These are phyloP conservation scores for Stichodactyla helianthus DNA, from an alignment of 64 coral and sea anemone species.

Conservation along the genomic window DNA sequence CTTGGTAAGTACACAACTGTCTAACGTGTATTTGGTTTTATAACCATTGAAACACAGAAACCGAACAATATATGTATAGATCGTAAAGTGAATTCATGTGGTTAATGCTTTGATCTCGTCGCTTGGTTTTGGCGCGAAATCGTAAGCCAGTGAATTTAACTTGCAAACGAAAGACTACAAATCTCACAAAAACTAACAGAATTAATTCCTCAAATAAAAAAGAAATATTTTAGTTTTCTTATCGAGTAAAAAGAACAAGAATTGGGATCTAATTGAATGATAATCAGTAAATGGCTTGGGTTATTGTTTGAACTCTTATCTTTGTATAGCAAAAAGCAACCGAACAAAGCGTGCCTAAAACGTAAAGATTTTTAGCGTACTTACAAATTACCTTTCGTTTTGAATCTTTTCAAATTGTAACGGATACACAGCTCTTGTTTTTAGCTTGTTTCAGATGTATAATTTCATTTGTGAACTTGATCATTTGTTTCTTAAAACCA, in stretches of 20 bases:
- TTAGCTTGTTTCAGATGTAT: background rate
- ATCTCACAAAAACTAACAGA: background rate
- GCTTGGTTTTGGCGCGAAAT: constrained; percentile 1
- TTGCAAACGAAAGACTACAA: background rate
- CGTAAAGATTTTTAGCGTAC: background rate
- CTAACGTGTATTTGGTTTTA: background rate
- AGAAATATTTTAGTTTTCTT: background rate
- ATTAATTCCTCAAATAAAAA: background rate
- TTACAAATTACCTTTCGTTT: background rate
- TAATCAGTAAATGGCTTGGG: background rate
- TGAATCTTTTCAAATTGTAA: background rate
- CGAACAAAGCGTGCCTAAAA: background rate
- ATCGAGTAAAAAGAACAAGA: background rate
- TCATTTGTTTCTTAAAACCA: background rate
- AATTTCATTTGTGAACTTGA: background rate
- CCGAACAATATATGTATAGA: background rate
- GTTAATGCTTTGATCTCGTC: background rate
- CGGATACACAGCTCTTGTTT: background rate
- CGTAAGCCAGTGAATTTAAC: too few relatives aligned
- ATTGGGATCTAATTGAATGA: background rate
- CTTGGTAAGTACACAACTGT: background rate
- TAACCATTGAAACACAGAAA: background rate
- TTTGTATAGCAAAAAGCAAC: background rate
- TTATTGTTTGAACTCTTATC: background rate
- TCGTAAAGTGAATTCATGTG: background rate